Conservation (phyloP, 2,797 vertebrate genomes). For the Catostomus latipinnis region DNA sequence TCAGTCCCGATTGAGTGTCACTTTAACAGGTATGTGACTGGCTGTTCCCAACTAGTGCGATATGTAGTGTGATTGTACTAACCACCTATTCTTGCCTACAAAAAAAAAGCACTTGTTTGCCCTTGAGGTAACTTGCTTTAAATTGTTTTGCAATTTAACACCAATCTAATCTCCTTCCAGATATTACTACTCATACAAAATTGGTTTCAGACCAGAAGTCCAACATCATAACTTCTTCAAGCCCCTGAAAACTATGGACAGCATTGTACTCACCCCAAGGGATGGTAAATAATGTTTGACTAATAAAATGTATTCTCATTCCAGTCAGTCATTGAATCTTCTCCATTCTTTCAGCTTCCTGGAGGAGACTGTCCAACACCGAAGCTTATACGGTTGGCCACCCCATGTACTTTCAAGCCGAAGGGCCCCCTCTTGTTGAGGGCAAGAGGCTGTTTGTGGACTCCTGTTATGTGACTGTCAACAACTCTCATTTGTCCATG, state of each 20-base stretch:
- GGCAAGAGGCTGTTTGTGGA: slow-evolving; percentile 70
- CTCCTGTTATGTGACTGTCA: slow-evolving; percentile 68
- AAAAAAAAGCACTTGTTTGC: no score
- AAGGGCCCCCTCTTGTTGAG: slow-evolving; percentile 43
- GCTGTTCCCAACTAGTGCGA: no score
- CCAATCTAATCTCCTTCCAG: slow-evolving; percentile 52
- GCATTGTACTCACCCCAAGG: slow-evolving; percentile 66
- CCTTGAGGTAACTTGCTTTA: no score
- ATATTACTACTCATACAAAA: slow-evolving; percentile 76
- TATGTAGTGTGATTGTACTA: not conserved
- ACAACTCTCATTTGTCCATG: slow-evolving; percentile 61
- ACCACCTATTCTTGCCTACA: not conserved
- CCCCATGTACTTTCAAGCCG: slow-evolving; percentile 75
- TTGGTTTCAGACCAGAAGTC: slow-evolving; percentile 70
- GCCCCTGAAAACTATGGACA: slow-evolving; percentile 58
- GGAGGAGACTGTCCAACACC: slow-evolving; percentile 65
- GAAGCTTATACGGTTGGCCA: slow-evolving; percentile 66
- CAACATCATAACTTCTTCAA: slow-evolving; percentile 62
- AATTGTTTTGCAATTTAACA: not conserved
- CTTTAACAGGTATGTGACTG: slow-evolving; percentile 71
- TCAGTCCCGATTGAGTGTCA: slow-evolving; percentile 67
- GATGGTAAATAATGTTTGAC: slow-evolving; percentile 67
- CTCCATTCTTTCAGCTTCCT: slow-evolving; percentile 65
- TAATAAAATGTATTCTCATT: not conserved
- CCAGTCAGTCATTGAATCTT: not conserved